Conservation (phyloP, 2,888 invertebrate species). For the Mongoloraphidia duomilia region DNA sequence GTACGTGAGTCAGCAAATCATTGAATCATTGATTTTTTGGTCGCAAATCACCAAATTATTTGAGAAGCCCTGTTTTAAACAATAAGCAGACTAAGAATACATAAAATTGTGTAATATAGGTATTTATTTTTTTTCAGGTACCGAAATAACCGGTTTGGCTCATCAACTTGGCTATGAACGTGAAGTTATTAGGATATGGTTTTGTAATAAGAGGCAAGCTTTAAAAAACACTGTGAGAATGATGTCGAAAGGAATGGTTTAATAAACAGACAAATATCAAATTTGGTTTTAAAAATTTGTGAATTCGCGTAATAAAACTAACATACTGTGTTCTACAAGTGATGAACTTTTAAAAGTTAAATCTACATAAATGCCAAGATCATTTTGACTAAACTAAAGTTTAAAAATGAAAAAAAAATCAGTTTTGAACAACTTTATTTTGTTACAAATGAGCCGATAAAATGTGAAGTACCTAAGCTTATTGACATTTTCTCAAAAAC, state of each 20-base stretch:
- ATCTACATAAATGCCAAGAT: slow-evolving; percentile 26
- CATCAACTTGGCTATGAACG: slow-evolving; percentile 93
- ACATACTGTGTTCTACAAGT: slow-evolving; percentile 25
- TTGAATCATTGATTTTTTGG: no score
- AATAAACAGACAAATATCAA: slow-evolving; percentile 21
- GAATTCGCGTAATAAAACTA: slow-evolving; percentile 10
- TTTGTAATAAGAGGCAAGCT: slow-evolving; percentile 96
- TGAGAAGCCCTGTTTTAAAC: slow-evolving; percentile 7
- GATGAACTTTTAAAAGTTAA: slow-evolving; percentile 30
- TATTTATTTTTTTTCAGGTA: slow-evolving; percentile 46
- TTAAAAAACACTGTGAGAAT: slow-evolving; percentile 93
- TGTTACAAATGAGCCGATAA: no score
- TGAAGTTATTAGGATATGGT: slow-evolving; percentile 98
- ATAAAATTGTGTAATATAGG: slow-evolving; percentile 3
- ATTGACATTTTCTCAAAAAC: no score
- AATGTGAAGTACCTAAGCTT: no score
- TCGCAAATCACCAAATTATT: no score
- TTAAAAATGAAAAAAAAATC: no score
- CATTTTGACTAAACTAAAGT: no score
- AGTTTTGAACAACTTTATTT: no score
- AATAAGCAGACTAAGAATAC: background rate
- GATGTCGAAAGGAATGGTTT: slow-evolving; percentile 80
- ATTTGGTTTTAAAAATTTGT: slow-evolving; percentile 14
- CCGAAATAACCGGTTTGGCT: slow-evolving; percentile 90
- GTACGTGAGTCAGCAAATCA: no score